These are phyloP conservation scores for Cacajao melanocephalus DNA, from an alignment of 2,797 vertebrate genomes.

Conservation along the genomic window DNA sequence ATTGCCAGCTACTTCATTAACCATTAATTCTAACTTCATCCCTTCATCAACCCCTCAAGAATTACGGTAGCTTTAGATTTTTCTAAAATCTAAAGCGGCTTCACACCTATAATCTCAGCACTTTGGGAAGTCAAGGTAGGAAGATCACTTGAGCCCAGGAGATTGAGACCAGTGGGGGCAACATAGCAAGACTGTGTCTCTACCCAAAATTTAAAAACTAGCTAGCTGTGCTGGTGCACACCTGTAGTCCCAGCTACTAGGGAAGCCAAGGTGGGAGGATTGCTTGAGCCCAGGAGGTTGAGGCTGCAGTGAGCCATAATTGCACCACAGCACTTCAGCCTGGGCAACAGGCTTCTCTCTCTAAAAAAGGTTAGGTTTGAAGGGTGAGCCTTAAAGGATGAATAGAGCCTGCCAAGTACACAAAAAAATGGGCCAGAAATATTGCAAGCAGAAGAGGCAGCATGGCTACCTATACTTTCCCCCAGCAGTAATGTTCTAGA, in stretches of 20 bases:
- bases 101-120: not conserved
- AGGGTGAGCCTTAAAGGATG: not conserved
- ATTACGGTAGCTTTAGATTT: not conserved
- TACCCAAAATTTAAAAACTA: not conserved
- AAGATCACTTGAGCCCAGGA: not conserved
- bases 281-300: not conserved
- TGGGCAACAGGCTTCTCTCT: not conserved
- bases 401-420: not conserved
- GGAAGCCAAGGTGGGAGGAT: not conserved
- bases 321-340: rapidly evolving
- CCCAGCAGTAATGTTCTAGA: not conserved
- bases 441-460: not conserved
- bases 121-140: not conserved
- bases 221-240: not conserved
- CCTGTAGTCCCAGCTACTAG: not conserved
- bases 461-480: no score
- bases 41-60: not conserved
- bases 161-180: not conserved
- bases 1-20: not conserved
- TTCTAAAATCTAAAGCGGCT: not conserved
- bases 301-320: not conserved
- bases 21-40: not conserved
- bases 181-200: not conserved
- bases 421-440: not conserved
- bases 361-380: not conserved